Conservation (phyloP, 2,797 vertebrate genomes). For the Schizopygopsis pylzovi region DNA sequence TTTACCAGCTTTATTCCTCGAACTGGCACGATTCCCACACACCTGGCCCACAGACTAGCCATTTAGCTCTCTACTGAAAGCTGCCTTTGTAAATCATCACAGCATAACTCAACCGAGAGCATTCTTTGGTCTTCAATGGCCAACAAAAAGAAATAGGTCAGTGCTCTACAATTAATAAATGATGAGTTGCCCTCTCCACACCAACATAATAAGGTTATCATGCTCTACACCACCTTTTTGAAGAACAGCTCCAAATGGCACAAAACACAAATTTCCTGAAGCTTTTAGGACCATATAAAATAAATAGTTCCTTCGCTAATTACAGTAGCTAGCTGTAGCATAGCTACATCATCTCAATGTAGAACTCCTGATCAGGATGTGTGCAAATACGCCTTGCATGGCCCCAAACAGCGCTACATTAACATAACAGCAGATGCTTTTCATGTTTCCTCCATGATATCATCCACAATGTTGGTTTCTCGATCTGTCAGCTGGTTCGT, state of each 20-base stretch:
- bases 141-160: constrained; percentile 14
- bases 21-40: constrained; percentile 69
- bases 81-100: constrained; percentile 70
- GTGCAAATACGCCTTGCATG: constrained; percentile 46
- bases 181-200: constrained; percentile 21
- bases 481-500: constrained; percentile 56
- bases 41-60: constrained; percentile 67
- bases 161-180: constrained; percentile 26
- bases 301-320: constrained; percentile 15
- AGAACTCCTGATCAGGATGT: constrained; percentile 41
- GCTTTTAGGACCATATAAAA: constrained; percentile 37
- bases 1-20: constrained; percentile 22
- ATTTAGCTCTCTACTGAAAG: constrained; percentile 66
- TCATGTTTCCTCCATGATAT: constrained; percentile 72
- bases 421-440: background rate
- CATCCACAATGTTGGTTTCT: constrained; percentile 72
- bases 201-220: constrained; percentile 14
- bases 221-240: background rate
- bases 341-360: constrained; percentile 1
- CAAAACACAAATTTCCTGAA: constrained; percentile 32
- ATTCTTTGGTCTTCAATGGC: constrained; percentile 68
- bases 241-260: background rate
- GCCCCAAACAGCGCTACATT: constrained; percentile 12
- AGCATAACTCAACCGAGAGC: constrained; percentile 58
- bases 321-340: constrained; percentile 31